Percentiles rank a stretch among this genome's conserved stretches.
These are phyloP conservation scores for Guaruba guarouba DNA, from an alignment of 2,113 vertebrate species.

Conservation along the genomic window DNA sequence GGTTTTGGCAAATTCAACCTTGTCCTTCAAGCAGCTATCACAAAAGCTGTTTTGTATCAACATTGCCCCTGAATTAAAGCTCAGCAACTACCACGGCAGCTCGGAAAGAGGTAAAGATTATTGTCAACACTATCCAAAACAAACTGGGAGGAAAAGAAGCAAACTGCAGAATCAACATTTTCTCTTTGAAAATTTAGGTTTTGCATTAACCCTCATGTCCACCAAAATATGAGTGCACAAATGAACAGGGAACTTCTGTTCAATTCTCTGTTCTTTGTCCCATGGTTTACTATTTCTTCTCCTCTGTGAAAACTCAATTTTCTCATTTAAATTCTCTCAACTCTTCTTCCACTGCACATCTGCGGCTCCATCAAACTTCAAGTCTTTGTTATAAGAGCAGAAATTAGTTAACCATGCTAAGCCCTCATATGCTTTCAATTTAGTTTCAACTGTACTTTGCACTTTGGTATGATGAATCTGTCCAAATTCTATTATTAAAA, in stretches of 20 bases:
- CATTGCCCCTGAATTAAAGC: not conserved
- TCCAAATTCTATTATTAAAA: constrained; percentile 6
- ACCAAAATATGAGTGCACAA: not conserved
- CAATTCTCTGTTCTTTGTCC: not conserved
- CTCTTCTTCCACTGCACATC: not conserved
- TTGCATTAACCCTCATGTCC: not conserved
- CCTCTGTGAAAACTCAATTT: not conserved
- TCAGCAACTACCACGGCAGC: not conserved
- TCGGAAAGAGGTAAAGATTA: not conserved
- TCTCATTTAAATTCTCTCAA: not conserved
- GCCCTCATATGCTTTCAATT: not conserved
- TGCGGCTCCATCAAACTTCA: not conserved
- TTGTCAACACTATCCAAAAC: not conserved
- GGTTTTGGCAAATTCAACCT: not conserved
- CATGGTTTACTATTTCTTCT: not conserved
- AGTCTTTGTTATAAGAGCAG: not conserved
- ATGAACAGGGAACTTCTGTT: not conserved
- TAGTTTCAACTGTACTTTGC: not conserved
- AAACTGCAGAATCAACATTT: not conserved
- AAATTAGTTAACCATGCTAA: not conserved
- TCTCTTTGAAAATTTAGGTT: not conserved
- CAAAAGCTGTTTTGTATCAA: not conserved
- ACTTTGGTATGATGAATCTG: not conserved
- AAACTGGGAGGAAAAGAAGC: not conserved
- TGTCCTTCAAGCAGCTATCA: not conserved